A percentile compares a stretch with the other conserved stretches of the same genome.
Evolutionary conservation across 2,888 invertebrate genomes (phyloP).

Genomic region (Cosmorhoe ocellata): DNA sequence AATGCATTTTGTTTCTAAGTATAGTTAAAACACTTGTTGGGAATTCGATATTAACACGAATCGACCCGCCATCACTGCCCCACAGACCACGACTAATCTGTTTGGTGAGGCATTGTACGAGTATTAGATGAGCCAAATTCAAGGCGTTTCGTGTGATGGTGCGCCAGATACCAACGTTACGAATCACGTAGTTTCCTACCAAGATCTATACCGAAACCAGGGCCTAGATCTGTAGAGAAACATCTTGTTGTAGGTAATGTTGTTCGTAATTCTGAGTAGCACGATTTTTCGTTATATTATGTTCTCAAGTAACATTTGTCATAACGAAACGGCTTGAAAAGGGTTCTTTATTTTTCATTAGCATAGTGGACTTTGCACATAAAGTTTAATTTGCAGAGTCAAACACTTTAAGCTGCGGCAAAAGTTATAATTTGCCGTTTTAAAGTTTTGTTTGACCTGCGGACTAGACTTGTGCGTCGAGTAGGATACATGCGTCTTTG

Average conservation of each 20-base stretch:
- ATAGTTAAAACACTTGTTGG: not conserved
- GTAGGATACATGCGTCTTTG: conserved; percentile 17
- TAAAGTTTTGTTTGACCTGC: conserved; percentile 1
- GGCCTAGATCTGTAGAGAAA: conserved; percentile 3
- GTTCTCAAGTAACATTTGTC: conserved; percentile 9
- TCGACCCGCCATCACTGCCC: not conserved
- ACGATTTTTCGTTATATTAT: conserved; percentile 7
- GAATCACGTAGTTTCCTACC: not conserved
- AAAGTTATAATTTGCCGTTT: not conserved
- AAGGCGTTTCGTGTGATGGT: conserved; percentile 15
- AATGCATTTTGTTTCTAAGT: too few species aligned
- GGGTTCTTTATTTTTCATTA: conserved; percentile 8
- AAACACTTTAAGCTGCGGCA: not conserved
- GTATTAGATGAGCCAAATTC: conserved; percentile 7
- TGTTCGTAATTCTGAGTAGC: conserved; percentile 5
- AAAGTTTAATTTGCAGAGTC: conserved; percentile 8
- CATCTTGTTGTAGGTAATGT: not conserved
- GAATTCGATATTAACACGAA: not conserved
- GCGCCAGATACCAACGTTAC: conserved; percentile 1
- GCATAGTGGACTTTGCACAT: conserved; percentile 4
- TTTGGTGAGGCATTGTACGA: conserved; percentile 12
- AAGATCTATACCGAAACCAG: conserved; percentile 16
- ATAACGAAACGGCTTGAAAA: conserved; percentile 14
- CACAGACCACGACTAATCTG: not conserved
- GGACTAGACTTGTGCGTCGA: conserved; percentile 11